Percentiles rank a stretch among this genome's conserved stretches.
Conservation (phyloP, 2,113 vertebrate species). For the Proteles cristata region DNA sequence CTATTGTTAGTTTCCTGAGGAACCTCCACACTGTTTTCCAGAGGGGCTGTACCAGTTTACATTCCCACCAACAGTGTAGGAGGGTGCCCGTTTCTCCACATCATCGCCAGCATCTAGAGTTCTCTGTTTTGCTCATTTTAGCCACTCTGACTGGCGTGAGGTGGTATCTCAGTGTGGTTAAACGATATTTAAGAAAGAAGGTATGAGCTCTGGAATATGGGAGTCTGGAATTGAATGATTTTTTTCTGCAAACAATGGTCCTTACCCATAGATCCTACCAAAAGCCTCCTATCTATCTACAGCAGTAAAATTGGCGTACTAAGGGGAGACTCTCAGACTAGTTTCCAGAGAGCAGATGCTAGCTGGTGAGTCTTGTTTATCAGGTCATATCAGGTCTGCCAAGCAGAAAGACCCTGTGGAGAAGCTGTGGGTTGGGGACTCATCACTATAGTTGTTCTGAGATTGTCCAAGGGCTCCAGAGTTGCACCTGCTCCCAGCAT, state of each 20-base stretch:
- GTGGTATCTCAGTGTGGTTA: too few relatives aligned
- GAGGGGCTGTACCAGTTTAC: too few relatives aligned
- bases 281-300: neutral
- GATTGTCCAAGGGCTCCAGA: conserved; percentile 31
- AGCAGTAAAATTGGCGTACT: neutral
- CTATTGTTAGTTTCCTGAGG: too few relatives aligned
- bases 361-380: conserved; percentile 45
- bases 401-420: conserved; percentile 47
- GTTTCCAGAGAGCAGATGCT: conserved; percentile 59
- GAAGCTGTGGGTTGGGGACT: neutral
- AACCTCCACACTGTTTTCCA: too few relatives aligned
- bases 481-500: conserved; percentile 51
- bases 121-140: too few relatives aligned
- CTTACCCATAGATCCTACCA: neutral
- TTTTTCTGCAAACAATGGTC: neutral
- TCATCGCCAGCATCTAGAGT: too few relatives aligned
- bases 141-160: too few relatives aligned
- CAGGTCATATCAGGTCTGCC: conserved; percentile 34
- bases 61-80: too few relatives aligned
- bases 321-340: neutral
- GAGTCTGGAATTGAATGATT: neutral
- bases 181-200: neutral
- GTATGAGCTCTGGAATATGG: neutral
- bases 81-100: too few relatives aligned
- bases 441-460: neutral